Evolutionary conservation across 92 coral and sea anemone species (phyloP), one percentile per base, ranked within the genome.

Genomic region (Umimayanthus kanabou): DNA sequence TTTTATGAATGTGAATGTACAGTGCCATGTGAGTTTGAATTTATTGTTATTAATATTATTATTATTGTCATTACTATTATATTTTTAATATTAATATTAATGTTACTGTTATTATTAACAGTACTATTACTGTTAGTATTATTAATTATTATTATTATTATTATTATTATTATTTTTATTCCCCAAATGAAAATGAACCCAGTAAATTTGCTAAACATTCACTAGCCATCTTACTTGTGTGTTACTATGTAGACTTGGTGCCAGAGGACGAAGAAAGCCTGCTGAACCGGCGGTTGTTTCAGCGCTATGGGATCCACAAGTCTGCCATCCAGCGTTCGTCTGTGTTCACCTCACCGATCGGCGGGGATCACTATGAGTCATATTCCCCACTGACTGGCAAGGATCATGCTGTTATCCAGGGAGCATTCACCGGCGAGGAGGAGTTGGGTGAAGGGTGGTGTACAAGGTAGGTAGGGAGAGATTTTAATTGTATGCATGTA

Each of bases 321-420:
- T 97, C 99, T 25, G 64, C 85, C 18, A 79, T 87, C 61, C 78
- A 93, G 61, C 86, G 87, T 84, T 93, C 97, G 75, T 92, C 95
- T 53, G 87, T 74, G 45, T 94, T 95, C 93, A 88, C 82, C 71
- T 93, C 98, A 40, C 96, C 98, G 15, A 94, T 97, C 89, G 97
- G 99, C 76, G 90, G 88, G 74, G 98, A 97, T 50, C 99, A 93
- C 71, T 95, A 93, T 72, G 90, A 84, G 77, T 87, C 94, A 28
- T 92, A 94, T 77, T 93, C 98, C 26, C 98, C 98, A 23, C 92
- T 97, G 92, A 79, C 89, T 30, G 93, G 93, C 80, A 79, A 86
- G 43, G 87, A 89, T 57, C 96, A 92, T 40, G 65, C 77, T 15
- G 37, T 37, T 14, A 81, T 95, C 43, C 94, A 91, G 39, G 89